phyloP scores from a whole-genome alignment of 2,888 invertebrate species.

The Epinotia brunnichana region DNA sequence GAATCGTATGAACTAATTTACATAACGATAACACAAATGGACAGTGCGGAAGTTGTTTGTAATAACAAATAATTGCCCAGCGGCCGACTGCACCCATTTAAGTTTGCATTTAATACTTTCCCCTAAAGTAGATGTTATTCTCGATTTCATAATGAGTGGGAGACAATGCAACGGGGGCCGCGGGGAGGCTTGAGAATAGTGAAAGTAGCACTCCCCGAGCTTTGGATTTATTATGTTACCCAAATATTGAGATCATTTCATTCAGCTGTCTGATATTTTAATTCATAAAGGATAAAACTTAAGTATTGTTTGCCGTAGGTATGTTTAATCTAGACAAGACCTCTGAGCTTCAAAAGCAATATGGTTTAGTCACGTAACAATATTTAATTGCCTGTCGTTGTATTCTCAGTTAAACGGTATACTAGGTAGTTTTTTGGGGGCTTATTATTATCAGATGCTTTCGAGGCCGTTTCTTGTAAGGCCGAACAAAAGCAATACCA shows the following conservation, averaged over 20 bases:
- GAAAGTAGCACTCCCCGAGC: conserved; percentile 47
- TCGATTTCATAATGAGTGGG: conserved; percentile 60
- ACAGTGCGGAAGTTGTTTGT: conserved; percentile 52
- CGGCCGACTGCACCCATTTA: conserved; percentile 60
- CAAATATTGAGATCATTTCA: conserved; percentile 27
- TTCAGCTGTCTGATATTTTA: not conserved
- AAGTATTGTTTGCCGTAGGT: not conserved
- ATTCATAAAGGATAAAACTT: not conserved
- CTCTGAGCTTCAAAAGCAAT: not conserved
- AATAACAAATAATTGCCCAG: conserved; percentile 62
- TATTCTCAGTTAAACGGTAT: conserved; percentile 24
- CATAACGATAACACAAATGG: conserved; percentile 51
- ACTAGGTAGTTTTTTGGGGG: conserved; percentile 40
- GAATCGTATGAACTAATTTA: conserved; percentile 50
- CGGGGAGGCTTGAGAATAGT: conserved; percentile 48
- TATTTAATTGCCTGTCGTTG: conserved; percentile 28
- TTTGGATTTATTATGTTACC: conserved; percentile 47
- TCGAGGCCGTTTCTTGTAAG: conserved; percentile 44
- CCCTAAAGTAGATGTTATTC: conserved; percentile 62
- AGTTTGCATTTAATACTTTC: conserved; percentile 66
- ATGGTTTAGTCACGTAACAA: conserved; percentile 27
- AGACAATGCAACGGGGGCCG: conserved; percentile 55
- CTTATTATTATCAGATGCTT: conserved; percentile 45
- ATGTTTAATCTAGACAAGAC: not conserved
- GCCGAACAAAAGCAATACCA: conserved; percentile 29